phyloP scores from a whole-genome alignment of 2,888 invertebrate genomes.

The Synergus umbraculus region DNA sequence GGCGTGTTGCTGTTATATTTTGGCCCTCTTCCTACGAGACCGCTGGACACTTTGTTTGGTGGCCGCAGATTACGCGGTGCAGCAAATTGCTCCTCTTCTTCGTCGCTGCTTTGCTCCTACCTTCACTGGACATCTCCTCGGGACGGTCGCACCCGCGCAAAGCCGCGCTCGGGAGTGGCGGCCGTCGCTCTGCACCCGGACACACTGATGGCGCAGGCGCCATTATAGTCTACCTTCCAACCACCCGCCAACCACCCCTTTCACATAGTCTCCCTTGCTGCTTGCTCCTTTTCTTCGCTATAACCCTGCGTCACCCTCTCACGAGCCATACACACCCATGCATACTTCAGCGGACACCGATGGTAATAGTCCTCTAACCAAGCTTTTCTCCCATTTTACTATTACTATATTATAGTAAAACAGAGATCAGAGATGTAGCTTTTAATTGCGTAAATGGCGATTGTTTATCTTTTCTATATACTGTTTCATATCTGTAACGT shows the following conservation, averaged over 20 bases:
- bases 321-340: constrained; percentile 15
- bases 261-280: constrained; percentile 30
- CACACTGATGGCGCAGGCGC: constrained; percentile 71
- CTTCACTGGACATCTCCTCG: constrained; percentile 56
- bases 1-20: constrained; percentile 49
- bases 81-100: constrained; percentile 54
- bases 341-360: not conserved
- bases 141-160: constrained; percentile 62
- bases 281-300: constrained; percentile 42
- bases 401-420: not conserved
- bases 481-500: no score
- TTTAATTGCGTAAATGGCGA: not conserved
- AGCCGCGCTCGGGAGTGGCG: constrained; percentile 77
- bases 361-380: constrained; percentile 13
- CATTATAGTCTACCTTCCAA: constrained; percentile 49
- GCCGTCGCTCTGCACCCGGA: constrained; percentile 78
- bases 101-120: constrained; percentile 53
- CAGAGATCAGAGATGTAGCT: not conserved
- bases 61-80: constrained; percentile 53
- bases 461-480: not conserved
- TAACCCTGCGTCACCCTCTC: constrained; percentile 43
- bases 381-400: not conserved
- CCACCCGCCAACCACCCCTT: constrained; percentile 54
- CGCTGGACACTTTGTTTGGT: constrained; percentile 51
- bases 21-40: constrained; percentile 60